Percentiles rank a stretch among this genome's conserved stretches.
phyloP scores from a whole-genome alignment of 2,113 vertebrate species.

The Pyxicephalus adspersus region DNA sequence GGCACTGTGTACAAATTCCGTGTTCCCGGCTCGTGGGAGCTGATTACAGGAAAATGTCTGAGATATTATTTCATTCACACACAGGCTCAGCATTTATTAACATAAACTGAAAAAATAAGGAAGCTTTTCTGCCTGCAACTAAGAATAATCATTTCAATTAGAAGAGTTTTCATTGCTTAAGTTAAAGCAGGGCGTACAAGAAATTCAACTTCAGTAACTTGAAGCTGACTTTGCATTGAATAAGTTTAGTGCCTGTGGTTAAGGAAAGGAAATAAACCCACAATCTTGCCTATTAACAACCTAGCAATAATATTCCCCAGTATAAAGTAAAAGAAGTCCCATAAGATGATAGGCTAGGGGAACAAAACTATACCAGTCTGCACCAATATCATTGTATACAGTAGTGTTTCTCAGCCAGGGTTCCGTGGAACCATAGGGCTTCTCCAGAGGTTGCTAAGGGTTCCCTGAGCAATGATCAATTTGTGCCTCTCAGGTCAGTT shows the following conservation, averaged over 20 bases:
- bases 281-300: too few species aligned
- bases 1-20: conserved; percentile 63
- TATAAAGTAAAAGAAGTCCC: too few species aligned
- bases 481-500: too few species aligned
- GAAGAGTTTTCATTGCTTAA: conserved; percentile 56
- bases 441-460: too few species aligned
- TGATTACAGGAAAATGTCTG: conserved; percentile 68
- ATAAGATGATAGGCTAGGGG: too few species aligned
- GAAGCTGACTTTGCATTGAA: background rate
- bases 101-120: conserved; percentile 59
- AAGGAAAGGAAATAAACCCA: background rate
- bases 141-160: conserved; percentile 68
- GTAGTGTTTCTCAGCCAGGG: too few species aligned
- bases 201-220: background rate
- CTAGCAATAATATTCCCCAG: too few species aligned
- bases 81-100: conserved; percentile 64
- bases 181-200: conserved; percentile 42
- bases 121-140: conserved; percentile 55
- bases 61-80: conserved; percentile 67
- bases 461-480: too few species aligned
- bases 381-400: too few species aligned
- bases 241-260: background rate
- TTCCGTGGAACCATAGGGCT: too few species aligned
- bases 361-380: too few species aligned
- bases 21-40: conserved; percentile 61